phyloP scores from a whole-genome alignment of 2,113 vertebrate species.

The Pteropus alecto region DNA sequence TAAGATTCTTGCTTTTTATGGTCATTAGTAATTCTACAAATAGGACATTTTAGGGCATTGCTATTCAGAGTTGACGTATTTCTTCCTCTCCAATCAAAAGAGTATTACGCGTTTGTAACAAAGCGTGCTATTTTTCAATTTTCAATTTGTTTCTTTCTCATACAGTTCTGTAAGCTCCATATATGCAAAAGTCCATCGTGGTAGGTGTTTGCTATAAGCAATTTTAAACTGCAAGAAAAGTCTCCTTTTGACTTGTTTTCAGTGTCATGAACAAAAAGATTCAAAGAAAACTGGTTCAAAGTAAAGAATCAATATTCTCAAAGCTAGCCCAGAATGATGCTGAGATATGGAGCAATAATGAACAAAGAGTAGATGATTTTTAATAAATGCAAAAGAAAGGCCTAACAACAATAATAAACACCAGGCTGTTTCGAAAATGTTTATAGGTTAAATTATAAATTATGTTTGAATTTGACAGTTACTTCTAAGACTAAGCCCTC shows the following conservation, averaged over 20 bases:
- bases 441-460: slow-evolving; percentile 30
- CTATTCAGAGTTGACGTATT: background rate
- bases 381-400: background rate
- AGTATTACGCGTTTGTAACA: background rate
- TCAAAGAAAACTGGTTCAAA: background rate
- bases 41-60: background rate
- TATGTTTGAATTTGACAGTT: background rate
- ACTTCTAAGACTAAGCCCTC: background rate
- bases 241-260: background rate
- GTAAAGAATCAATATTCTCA: background rate
- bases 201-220: background rate
- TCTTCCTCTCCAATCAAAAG: background rate
- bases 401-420: background rate
- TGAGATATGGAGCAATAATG: background rate
- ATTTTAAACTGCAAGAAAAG: background rate
- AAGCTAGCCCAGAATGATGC: background rate
- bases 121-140: slow-evolving; percentile 31
- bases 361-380: background rate
- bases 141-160: background rate
- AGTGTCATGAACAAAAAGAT: background rate
- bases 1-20: background rate
- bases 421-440: background rate
- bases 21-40: background rate
- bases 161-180: background rate
- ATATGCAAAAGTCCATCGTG: background rate